Conservation (phyloP, 1,140 invertebrate species). For the Drusus annulatus region DNA sequence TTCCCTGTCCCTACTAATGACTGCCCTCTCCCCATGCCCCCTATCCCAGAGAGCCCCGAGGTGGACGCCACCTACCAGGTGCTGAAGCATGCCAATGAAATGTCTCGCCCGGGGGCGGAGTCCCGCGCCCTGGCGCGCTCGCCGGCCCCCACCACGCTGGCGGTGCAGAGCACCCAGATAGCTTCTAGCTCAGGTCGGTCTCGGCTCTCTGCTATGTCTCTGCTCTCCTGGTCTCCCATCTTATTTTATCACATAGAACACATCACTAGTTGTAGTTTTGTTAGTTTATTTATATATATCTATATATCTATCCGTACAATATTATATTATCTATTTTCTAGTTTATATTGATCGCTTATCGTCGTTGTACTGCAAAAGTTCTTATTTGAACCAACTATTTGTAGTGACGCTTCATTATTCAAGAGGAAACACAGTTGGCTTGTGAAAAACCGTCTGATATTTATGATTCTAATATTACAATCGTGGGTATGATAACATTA, state of each 20-base stretch:
- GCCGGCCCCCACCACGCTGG: conserved; percentile 63
- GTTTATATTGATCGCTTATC: too few species aligned
- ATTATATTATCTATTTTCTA: background rate
- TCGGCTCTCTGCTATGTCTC: background rate
- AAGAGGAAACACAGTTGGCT: too few species aligned
- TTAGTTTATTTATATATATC: background rate
- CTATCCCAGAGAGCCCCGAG: conserved; percentile 71
- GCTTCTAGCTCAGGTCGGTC: conserved; percentile 72
- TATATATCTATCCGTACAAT: too few species aligned
- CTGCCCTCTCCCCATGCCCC: background rate
- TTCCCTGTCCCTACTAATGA: too few species aligned
- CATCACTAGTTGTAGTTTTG: background rate
- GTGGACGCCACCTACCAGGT: conserved; percentile 94
- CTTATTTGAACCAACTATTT: too few species aligned
- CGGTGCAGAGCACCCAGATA: conserved; percentile 68
- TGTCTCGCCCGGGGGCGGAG: conserved; percentile 73
- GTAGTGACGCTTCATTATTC: too few species aligned
- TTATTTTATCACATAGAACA: background rate
- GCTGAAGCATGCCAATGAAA: conserved; percentile 92
- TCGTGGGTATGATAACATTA: too few species aligned
- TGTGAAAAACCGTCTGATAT: too few species aligned
- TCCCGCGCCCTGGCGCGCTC: conserved; percentile 64
- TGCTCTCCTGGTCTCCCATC: background rate
- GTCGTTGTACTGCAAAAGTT: too few species aligned
- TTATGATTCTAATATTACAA: too few species aligned